Percentiles rank a stretch among this genome's conserved stretches.
Conservation (phyloP, 2,113 vertebrate genomes). For the Chloropsis hardwickii region DNA sequence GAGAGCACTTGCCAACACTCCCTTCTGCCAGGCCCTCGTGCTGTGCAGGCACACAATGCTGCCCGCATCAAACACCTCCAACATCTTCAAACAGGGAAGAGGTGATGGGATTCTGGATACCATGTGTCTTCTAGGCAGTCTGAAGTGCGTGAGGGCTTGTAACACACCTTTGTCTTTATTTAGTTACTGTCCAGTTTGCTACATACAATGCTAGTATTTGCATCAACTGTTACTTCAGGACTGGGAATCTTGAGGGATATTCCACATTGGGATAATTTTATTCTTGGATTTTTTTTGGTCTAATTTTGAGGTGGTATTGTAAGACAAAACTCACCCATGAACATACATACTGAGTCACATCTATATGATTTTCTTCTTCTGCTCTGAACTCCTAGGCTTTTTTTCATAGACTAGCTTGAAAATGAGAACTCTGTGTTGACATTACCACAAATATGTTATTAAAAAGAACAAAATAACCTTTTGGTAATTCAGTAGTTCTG, state of each 20-base stretch:
- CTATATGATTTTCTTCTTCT: not conserved
- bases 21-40: not conserved
- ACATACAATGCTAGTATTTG: not conserved
- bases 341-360: not conserved
- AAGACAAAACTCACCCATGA: not conserved
- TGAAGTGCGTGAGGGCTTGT: not conserved
- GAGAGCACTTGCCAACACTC: not conserved
- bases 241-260: not conserved
- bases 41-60: fast-evolving
- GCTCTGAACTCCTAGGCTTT: not conserved
- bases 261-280: not conserved
- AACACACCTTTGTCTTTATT: not conserved
- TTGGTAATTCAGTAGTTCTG: not conserved
- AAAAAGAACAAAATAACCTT: not conserved
- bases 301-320: not conserved
- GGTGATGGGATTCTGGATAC: not conserved
- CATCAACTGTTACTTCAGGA: not conserved
- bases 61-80: not conserved
- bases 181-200: not conserved
- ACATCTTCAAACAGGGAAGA: not conserved
- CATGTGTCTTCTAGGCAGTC: not conserved
- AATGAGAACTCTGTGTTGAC: not conserved
- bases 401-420: not conserved
- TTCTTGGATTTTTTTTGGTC: not conserved
- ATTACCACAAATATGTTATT: not conserved